Evolutionary conservation across 2,888 invertebrate genomes (phyloP).

Genomic region (Alviniconcha strummeri): DNA sequence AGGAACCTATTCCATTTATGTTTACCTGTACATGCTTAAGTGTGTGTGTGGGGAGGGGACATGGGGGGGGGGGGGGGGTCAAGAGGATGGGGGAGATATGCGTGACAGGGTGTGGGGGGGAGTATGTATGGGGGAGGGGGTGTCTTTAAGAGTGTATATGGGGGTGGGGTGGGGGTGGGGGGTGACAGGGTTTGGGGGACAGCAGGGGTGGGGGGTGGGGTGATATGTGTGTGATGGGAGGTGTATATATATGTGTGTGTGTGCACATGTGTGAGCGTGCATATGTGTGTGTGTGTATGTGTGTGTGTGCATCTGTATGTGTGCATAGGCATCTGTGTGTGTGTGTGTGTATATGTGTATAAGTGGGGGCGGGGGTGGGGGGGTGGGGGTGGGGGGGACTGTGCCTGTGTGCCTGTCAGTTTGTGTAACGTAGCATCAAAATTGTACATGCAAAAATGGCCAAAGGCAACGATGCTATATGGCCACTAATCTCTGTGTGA

Average conservation of each 20-base stretch:
- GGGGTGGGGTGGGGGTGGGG: not conserved
- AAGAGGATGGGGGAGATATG: too few relatives aligned
- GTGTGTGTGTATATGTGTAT: constrained; percentile 26
- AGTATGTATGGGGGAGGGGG: not conserved
- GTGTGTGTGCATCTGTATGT: not conserved
- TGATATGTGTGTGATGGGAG: not conserved
- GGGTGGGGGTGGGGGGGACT: not conserved
- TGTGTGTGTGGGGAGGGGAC: too few relatives aligned
- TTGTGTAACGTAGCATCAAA: not conserved
- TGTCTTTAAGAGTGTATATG: not conserved
- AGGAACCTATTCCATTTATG: too few relatives aligned
- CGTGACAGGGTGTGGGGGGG: too few relatives aligned
- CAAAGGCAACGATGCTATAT: not conserved
- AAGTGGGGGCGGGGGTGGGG: not conserved
- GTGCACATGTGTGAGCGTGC: not conserved
- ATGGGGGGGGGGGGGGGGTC: too few relatives aligned
- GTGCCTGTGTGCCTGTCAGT: constrained; percentile 4
- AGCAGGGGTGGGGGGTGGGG: too few relatives aligned
- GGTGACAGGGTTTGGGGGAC: too few relatives aligned
- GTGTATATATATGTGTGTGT: not conserved
- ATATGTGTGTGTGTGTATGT: constrained; percentile 6
- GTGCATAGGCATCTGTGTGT: constrained; percentile 1
- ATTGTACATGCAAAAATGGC: not conserved
- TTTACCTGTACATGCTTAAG: too few relatives aligned
- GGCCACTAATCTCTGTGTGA: not conserved